A percentile compares a stretch with the other conserved stretches of the same genome.
These are phyloP conservation scores for Cherax destructor DNA, from an alignment of 1,140 invertebrate genomes.

Conservation along the genomic window DNA sequence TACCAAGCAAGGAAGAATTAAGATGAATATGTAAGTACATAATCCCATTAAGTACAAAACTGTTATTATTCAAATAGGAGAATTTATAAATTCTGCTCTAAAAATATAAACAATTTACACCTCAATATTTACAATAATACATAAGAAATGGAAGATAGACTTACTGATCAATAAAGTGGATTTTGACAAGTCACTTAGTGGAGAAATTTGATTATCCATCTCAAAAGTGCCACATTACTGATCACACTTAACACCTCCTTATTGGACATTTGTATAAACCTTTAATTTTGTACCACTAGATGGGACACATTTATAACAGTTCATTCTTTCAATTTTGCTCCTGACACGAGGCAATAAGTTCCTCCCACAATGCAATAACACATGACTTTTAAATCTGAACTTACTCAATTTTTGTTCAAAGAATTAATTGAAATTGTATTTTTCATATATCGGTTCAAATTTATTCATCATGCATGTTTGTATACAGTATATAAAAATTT, in stretches of 20 bases:
- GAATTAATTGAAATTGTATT: background rate
- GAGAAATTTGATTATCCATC: conserved; percentile 26
- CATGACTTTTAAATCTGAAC: background rate
- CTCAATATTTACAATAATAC: conserved; percentile 35
- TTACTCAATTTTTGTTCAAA: background rate
- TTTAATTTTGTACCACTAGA: conserved; percentile 2
- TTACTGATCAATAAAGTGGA: background rate
- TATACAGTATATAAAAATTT: conserved; percentile 2
- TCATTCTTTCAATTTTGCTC: background rate
- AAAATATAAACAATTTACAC: conserved; percentile 26
- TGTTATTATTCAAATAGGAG: background rate
- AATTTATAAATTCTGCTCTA: conserved; percentile 41
- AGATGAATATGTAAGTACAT: conserved; percentile 43
- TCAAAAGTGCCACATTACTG: background rate
- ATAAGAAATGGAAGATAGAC: background rate
- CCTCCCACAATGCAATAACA: background rate
- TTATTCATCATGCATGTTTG: background rate
- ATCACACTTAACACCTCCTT: background rate
- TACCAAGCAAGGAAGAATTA: conserved; percentile 13
- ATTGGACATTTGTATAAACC: background rate
- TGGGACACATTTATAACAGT: background rate
- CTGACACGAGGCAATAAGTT: background rate
- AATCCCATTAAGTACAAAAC: conserved; percentile 43
- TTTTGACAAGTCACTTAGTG: background rate
- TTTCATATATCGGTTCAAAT: background rate